Base-by-base conservation (phyloP, 1,140 invertebrate species). In the Diachasma alloeum region DNA sequence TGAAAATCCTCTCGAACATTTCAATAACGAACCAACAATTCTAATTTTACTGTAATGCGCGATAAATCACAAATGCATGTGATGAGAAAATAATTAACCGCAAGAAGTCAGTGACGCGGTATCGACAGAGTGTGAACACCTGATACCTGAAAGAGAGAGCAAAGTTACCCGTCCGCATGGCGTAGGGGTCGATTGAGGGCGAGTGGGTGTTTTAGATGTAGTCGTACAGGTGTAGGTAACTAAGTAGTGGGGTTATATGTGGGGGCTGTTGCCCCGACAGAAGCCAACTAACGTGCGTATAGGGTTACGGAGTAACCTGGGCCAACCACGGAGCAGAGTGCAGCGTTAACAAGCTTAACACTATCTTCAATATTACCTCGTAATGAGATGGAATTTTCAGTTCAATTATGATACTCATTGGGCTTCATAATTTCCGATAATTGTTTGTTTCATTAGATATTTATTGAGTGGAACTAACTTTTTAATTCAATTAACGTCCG, bases 231-330 rank as follows among this genome's bases (percentile, higher is more conserved):
- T 53, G 48, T 83, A 83, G 75, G 26, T 78, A 78, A 46, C 75
- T 56, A 56, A 68, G 79, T 44, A 53, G 72, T 63, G 69, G 80
- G 42, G 82, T 81, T 82, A 80, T 17, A 67, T 72, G 56, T 67
- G 75, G 83, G 87, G 89, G 88, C 87, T 88, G 87, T 89, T 89
- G 87, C 85, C 86, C 86, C 86, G 87, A 89, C 88, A 87, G 88
- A 90, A 90, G 89, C 89, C 89, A 87, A 84, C 80, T 77, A 89
- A 88, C 83, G 69, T 83, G 79, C 84, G 83, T 84, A 80, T 88
- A 85, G 85, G 86, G 84, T 89, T 89, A 86, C 83, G 72, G 67
- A 78, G 77, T 81, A 87, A 87, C 86, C 85, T 84, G 81, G 56
- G 80, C 80, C 85, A 86, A 89, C 87, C 87, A 83, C 87, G 83